A percentile compares a stretch with the other conserved stretches of the same genome.
phyloP scores from a whole-genome alignment of 1,140 invertebrate genomes.

The Alviniconcha marisindica region DNA sequence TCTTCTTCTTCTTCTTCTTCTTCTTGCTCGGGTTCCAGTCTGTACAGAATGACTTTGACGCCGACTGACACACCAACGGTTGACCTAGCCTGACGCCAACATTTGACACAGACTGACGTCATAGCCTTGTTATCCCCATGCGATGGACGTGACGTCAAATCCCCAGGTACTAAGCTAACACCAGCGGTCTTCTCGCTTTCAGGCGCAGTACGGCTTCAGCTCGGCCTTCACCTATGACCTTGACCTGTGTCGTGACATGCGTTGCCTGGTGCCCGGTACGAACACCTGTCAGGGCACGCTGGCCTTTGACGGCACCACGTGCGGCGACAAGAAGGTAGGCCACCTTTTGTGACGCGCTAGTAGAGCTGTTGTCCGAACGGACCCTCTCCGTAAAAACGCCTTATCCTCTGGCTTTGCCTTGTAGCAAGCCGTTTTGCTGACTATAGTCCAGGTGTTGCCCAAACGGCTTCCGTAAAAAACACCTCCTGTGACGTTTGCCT shows the following conservation, averaged over 20 bases:
- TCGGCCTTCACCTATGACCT: no score
- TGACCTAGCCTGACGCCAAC: neutral
- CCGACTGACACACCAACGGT: neutral
- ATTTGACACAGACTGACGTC: neutral
- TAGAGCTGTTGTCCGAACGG: neutral
- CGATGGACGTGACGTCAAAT: neutral
- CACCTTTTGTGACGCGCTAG: neutral
- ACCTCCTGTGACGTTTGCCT: neutral
- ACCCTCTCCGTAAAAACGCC: neutral
- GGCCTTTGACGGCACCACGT: slow-evolving; percentile 2
- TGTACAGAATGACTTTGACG: no score
- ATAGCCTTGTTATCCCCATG: neutral
- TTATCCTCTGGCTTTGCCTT: neutral
- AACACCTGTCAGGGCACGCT: neutral
- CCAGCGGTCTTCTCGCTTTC: neutral
- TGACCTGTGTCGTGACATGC: neutral
- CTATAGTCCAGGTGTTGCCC: neutral
- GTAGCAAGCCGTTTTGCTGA: neutral
- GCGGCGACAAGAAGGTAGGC: neutral
- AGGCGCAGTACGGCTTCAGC: no score
- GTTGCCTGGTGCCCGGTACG: neutral
- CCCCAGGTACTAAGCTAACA: neutral
- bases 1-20: no score
- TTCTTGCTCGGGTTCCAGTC: no score
- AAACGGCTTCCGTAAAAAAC: neutral